A percentile compares a stretch with the other conserved stretches of the same genome.
Conservation (phyloP, 1,140 invertebrate genomes). For the Drosophila persimilis region DNA sequence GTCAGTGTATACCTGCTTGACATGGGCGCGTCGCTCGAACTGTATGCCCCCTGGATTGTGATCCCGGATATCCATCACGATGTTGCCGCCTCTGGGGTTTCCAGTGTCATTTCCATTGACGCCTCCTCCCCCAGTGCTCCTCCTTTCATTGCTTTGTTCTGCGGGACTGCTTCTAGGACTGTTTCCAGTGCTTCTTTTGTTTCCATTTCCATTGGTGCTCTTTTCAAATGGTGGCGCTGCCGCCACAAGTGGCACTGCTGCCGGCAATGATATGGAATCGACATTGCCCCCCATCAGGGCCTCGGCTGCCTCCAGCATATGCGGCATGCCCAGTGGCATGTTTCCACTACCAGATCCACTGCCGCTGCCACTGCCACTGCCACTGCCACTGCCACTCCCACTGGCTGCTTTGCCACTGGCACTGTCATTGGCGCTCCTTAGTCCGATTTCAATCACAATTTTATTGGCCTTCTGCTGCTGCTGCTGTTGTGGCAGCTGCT, state of each 20-base stretch:
- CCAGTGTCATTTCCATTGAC: too few relatives aligned
- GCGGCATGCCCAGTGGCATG: conserved; percentile 36
- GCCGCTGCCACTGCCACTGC: conserved; percentile 11
- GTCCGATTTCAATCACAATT: conserved; percentile 76
- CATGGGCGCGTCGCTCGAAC: conserved; percentile 71
- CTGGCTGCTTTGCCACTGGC: background rate
- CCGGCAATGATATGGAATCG: conserved; percentile 80
- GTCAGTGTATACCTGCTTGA: conserved; percentile 76
- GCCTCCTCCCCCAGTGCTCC: background rate
- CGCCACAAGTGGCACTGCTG: conserved; percentile 37
- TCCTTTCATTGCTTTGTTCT: background rate
- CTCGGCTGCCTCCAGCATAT: conserved; percentile 58
- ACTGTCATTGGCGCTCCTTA: conserved; percentile 23
- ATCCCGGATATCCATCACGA: conserved; percentile 66
- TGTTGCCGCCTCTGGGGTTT: background rate
- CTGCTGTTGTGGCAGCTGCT: conserved; percentile 27
- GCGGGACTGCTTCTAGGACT: background rate
- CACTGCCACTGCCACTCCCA: background rate
- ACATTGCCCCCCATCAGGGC: conserved; percentile 73
- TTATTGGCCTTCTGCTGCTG: conserved; percentile 57
- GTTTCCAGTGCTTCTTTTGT: background rate
- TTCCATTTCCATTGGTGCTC: background rate
- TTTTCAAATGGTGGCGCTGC: conserved; percentile 3
- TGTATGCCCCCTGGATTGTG: conserved; percentile 78
- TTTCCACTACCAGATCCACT: conserved; percentile 12